These are phyloP conservation scores for Botia almorhae DNA, from an alignment of 2,797 vertebrate genomes.

Conservation along the genomic window DNA sequence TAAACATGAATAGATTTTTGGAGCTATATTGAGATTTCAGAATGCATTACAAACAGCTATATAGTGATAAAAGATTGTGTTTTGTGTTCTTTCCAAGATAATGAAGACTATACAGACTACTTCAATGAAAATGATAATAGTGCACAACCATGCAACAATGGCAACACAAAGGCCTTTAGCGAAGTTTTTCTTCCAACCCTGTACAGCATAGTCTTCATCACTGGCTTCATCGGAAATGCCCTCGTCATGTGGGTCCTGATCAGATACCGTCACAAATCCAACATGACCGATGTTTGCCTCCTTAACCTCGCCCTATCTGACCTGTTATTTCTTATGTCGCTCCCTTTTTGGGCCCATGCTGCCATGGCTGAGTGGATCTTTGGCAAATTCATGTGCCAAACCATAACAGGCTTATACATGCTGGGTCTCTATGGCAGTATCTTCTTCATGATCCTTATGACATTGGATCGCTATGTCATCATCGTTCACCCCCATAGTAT, in stretches of 20 bases:
- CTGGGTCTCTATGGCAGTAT: conserved; percentile 83
- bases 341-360: conserved; percentile 82
- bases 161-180: conserved; percentile 66
- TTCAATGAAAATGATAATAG: rapidly evolving
- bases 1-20: neutral
- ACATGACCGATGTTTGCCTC: conserved; percentile 88
- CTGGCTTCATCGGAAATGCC: conserved; percentile 83
- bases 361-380: conserved; percentile 78
- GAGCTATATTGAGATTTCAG: neutral
- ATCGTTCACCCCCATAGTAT: conserved; percentile 74
- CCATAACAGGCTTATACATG: conserved; percentile 72
- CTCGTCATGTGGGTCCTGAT: conserved; percentile 85
- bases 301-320: conserved; percentile 88
- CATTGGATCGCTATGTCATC: conserved; percentile 83
- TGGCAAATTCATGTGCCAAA: conserved; percentile 80
- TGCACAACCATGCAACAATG: conserved; percentile 64
- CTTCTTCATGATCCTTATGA: conserved; percentile 88
- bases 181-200: conserved; percentile 79
- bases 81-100: neutral
- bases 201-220: conserved; percentile 84
- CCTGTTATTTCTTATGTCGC: conserved; percentile 83
- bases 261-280: conserved; percentile 79
- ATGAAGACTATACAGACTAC: conserved; percentile 24
- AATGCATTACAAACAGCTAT: conserved; percentile 1
- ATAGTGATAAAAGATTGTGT: neutral